Base-by-base conservation (phyloP, 1,140 invertebrate genomes). In the Tachypleus tridentatus region DNA sequence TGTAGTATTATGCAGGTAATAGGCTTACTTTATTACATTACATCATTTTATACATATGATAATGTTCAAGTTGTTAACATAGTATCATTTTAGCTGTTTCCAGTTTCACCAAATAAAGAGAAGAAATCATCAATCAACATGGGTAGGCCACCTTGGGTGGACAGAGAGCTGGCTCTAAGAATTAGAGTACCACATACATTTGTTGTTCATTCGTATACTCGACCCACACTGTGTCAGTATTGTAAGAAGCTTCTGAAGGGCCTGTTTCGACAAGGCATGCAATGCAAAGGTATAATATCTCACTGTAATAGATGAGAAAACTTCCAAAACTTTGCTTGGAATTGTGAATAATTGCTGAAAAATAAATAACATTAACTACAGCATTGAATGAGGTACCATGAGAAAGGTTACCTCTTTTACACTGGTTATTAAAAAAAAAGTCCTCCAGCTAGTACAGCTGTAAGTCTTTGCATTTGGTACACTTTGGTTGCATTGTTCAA, bases 171-270 rank as follows among this genome's bases (percentile, higher is more conserved):
- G 70, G 83, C 84, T 56, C 80, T 79, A 50, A 80, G 85, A 57
- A 86, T 91, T 54, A 88, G 88, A 75, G 92, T 94, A 73, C 92
- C 93, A 51, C 93, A 97, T 77, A 94, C 92, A 4, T 82, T 83
- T 72, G 74, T 79, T 51, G 76, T 84, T 7, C 82, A 92, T 85
- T 82, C 82, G 54, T 98, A 98, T 78, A 96, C 90, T 29, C 81
- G 91, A 57, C 97, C 94, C 29, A 98, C 97, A 1, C 87, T 98
- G 8, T 99, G 97, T 77, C 89, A 95, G 72, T 84, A 87, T 75
- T 98, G 96, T 81, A 94, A 95, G 76, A 95, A 95, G 78, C 82
- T 99, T 70, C 82, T 98, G 47, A 88, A 91, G 72, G 96, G 96
- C 3, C 81, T 99, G 58, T 97, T 97, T 78, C 90, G 96, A 74